Evolutionary conservation across 2,113 vertebrate species (phyloP).

Genomic region (Cynopterus brachyotis): DNA sequence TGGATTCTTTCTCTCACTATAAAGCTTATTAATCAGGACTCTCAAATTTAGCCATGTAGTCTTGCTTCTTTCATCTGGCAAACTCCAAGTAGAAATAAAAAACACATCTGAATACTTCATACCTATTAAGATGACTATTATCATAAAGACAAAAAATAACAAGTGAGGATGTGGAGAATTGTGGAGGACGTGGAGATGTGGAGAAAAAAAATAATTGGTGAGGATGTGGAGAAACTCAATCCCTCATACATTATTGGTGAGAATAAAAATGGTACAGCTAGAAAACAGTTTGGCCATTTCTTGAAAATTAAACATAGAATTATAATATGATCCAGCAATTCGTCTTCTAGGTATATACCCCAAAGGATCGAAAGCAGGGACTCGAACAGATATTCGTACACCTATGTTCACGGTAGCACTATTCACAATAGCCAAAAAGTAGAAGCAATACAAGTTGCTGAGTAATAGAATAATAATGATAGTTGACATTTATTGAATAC

Average conservation of each 20-base stretch:
- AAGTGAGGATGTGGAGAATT: neutral
- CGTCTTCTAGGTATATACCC: neutral
- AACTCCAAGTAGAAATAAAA: conserved; percentile 35
- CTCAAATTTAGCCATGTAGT: neutral
- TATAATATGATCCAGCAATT: neutral
- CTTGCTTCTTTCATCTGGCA: neutral
- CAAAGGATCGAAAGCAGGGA: neutral
- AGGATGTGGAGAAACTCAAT: neutral
- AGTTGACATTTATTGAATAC: neutral
- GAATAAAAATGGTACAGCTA: neutral
- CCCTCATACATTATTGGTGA: neutral
- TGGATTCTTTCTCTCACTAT: neutral
- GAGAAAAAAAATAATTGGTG: neutral
- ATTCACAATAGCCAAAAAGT: neutral
- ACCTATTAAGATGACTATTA: neutral
- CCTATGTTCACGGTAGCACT: neutral
- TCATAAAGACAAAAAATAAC: neutral
- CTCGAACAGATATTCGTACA: neutral
- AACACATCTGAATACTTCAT: neutral
- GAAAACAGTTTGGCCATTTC: neutral
- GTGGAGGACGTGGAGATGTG: neutral
- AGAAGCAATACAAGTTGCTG: neutral
- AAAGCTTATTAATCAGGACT: neutral
- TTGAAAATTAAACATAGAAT: neutral
- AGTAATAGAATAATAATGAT: neutral